Conservation (phyloP, 2,113 vertebrate genomes). For the Crotalus viridis region DNA sequence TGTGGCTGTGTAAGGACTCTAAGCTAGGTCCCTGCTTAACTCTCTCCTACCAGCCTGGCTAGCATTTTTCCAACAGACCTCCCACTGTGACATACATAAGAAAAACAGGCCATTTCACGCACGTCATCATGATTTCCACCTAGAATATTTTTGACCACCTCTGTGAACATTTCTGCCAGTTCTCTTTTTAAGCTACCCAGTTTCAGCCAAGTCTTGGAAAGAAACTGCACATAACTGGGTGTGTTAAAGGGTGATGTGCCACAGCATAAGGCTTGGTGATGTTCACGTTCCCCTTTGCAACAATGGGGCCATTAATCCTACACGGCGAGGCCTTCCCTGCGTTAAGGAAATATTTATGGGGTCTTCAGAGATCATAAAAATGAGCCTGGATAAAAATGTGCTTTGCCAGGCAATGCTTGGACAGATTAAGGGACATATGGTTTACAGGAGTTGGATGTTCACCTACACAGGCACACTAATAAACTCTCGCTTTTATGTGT, state of each 20-base stretch:
- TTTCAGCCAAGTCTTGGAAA: not conserved
- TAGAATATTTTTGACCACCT: not conserved
- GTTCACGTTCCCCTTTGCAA: slow-evolving; percentile 32
- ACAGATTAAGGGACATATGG: slow-evolving; percentile 76
- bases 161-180: not conserved
- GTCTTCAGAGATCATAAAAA: slow-evolving; percentile 71
- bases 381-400: slow-evolving; percentile 42
- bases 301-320: slow-evolving; percentile 49
- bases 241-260: slow-evolving; percentile 20
- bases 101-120: not conserved
- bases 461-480: slow-evolving; percentile 52
- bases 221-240: not conserved
- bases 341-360: slow-evolving; percentile 67
- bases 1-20: no score
- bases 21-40: no score
- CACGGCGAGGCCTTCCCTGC: slow-evolving; percentile 37
- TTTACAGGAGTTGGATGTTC: slow-evolving; percentile 50
- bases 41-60: no score
- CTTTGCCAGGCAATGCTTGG: slow-evolving; percentile 62
- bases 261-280: slow-evolving; percentile 18
- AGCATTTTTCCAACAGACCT: not conserved
- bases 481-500: slow-evolving; percentile 57
- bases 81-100: not conserved
- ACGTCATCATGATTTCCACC: not conserved
- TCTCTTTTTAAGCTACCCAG: slow-evolving; percentile 25